These are phyloP conservation scores for Poeciliopsis gracilis DNA, from an alignment of 2,797 vertebrate genomes.

Conservation along the genomic window DNA sequence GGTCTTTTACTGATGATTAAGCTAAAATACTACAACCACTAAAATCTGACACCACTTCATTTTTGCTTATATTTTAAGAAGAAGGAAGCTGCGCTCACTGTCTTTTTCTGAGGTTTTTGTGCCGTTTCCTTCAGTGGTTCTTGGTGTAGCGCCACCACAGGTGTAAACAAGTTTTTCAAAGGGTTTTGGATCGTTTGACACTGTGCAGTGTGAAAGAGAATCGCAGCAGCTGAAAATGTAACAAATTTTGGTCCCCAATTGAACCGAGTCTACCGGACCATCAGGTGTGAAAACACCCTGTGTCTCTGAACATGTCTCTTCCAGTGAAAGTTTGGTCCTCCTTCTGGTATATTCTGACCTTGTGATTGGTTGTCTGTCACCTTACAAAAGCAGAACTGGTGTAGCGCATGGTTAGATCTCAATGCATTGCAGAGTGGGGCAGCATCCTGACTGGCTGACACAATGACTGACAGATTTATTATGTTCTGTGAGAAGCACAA, in stretches of 20 bases:
- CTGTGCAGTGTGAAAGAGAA: background rate
- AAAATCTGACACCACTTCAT: background rate
- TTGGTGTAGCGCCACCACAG: background rate
- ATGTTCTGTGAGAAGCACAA: conserved; percentile 47
- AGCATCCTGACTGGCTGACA: conserved; percentile 60
- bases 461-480: conserved; percentile 55
- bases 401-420: conserved; percentile 42
- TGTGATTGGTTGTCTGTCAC: background rate
- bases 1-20: background rate
- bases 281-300: too few relatives aligned
- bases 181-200: background rate
- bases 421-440: conserved; percentile 42
- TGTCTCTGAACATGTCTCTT: background rate
- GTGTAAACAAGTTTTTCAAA: background rate
- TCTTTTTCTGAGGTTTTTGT: background rate
- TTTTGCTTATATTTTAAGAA: background rate
- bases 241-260: background rate
- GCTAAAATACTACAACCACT: background rate
- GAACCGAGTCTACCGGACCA: background rate
- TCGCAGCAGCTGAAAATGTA: background rate
- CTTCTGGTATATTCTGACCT: background rate
- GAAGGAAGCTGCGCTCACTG: background rate
- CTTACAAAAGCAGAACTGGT: background rate
- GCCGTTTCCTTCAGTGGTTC: background rate
- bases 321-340: background rate